Evolutionary conservation across 2,888 invertebrate genomes (phyloP), one percentile per base, ranked within the genome.

Genomic region (Ennomos erosarius): DNA sequence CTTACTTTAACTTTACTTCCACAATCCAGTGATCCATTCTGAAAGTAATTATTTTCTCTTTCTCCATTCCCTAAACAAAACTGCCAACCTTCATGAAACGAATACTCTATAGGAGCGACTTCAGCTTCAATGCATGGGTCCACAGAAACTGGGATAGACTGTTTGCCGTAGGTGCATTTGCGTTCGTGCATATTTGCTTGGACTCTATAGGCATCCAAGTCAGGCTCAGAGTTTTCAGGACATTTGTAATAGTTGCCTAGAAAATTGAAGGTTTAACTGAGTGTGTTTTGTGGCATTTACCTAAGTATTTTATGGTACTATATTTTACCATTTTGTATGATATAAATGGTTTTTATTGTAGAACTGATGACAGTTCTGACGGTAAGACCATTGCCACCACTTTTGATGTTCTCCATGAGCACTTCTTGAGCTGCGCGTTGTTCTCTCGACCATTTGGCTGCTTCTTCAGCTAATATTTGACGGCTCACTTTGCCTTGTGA

Each of bases 51-150:
- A 51, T 85, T 88, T 62, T 91, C 92, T 53, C 92, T 79, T 40
- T 92, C 92, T 3, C 90, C 92, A 62, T 84, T 88, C 1, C 92
- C 92, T 10, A 92, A 80, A 59, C 92, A 92, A 66, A 92, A 91
- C 89, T 88, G 88, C 92, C 92, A 92, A 8, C 92, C 92, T 71
- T 91, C 91, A 47, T 87, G 81, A 64, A 88, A 92, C 0, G 92
- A 92, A 55, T 87, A 92, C 62, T 92, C 92, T 56, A 90, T 88
- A 0, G 90, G 90, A 0, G 91, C 90, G 10, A 85, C 76, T 71
- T 92, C 92, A n/a, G 90, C 90, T 74, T 92, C 92, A 36, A 91
- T 88, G 52, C 92, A 92, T 0, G 92, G 87, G 59, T 92, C 92
- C 1, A 89, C 73, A 0, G 81, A 55, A 5, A 92, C 74, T n/a